These are phyloP conservation scores for Belonocnema kinseyi DNA, from an alignment of 1,140 invertebrate genomes.

Conservation along the genomic window DNA sequence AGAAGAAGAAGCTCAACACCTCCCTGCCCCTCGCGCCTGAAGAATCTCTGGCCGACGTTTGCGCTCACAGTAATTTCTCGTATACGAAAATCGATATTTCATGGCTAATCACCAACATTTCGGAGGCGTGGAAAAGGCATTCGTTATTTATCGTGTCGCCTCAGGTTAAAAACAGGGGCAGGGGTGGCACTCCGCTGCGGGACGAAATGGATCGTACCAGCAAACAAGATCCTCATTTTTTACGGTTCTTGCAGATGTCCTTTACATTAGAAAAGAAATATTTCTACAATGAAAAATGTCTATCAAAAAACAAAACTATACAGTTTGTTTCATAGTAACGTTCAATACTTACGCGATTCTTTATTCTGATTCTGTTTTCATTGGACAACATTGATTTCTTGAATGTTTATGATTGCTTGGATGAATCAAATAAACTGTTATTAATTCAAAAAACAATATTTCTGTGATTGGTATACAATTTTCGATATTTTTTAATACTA, in stretches of 20 bases:
- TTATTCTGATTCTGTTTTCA: no score
- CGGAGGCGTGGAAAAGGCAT: slow-evolving; percentile 75
- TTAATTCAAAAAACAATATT: no score
- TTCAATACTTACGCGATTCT: no score
- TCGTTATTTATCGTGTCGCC: slow-evolving; percentile 75
- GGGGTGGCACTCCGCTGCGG: neutral
- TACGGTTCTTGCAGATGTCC: slow-evolving; percentile 31
- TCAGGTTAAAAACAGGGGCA: slow-evolving; percentile 52
- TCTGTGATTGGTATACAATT: no score
- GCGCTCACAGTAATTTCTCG: slow-evolving; percentile 48
- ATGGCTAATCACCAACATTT: slow-evolving; percentile 76
- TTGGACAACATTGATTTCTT: no score
- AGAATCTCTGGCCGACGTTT: slow-evolving; percentile 21
- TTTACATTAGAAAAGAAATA: neutral
- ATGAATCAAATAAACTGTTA: no score
- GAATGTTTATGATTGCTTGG: no score
- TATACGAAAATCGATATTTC: slow-evolving; percentile 75
- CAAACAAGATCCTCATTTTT: slow-evolving; percentile 11
- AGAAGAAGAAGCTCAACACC: slow-evolving; percentile 25
- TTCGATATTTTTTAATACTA: no score
- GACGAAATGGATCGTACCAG: slow-evolving; percentile 16
- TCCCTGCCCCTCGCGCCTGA: neutral
- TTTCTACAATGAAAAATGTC: neutral
- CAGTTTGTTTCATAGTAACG: neutral
- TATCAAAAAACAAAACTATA: slow-evolving; percentile 4